Base-by-base conservation (phyloP, 2,888 invertebrate genomes). In the Amphipoea lucens region DNA sequence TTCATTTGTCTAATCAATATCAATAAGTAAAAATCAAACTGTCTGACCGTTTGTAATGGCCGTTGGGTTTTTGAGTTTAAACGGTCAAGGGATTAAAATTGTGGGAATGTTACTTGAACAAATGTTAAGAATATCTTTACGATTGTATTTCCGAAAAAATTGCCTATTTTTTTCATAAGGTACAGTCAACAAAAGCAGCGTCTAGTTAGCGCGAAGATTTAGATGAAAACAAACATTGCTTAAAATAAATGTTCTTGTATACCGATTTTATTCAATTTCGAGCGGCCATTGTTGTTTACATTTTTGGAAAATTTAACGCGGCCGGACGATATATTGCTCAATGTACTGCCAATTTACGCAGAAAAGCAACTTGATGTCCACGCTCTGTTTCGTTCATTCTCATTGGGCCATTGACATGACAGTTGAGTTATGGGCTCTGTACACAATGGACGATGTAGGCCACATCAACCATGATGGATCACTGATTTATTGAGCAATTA, bases 1-100 rank as follows among this genome's bases (percentile, higher is more conserved):
- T 86, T 89, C 90, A 88, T 90, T 91, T 90, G 88, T 68, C 88
- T 90, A 90, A 92, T 92, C 91, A 91, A 91, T 91, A 90, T 80
- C 87, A 92, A 92, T 91, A 91, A 91, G 85, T 88, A 81, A 88
- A 90, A 91, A 91, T 90, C 88, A 87, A 91, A 90, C 86, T 48
- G 84, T 69, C 73, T 83, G 87, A 78, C 84, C 86, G 87, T 84
- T 79, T 29, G 48, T 14, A 62, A 74, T 74, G 67, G 63, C 54
- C 14, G 76, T 77, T 75, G 11, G 17, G 63, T 78, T 74, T 74
- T 60, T 9, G n/a, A 57, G 23, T 73, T 60, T 20, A 40, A 66
- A 62, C n/a, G 6, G 6, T 60, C 45, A 17, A 54, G 69, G 48
- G 60, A 51, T 17, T 69, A 1, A 11, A 36, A 17, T 6, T 11